Evolutionary conservation across 2,797 vertebrate species (phyloP).

Genomic region (Sitta carolinensis): DNA sequence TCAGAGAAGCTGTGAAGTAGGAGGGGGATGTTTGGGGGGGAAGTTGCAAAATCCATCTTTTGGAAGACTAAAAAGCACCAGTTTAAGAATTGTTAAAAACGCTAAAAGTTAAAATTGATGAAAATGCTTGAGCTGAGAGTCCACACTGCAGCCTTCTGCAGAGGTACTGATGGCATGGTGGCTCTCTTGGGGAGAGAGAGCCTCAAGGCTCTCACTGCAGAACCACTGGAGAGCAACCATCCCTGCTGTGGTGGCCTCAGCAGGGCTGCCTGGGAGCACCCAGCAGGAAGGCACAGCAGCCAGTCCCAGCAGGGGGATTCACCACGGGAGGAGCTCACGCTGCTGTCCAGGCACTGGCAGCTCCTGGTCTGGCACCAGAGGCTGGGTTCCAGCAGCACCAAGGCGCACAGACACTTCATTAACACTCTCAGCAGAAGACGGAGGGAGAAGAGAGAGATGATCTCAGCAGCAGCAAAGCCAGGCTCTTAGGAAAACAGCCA

Average conservation of each 20-base stretch:
- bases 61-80: neutral
- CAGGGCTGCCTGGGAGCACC: rapidly evolving
- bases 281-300: neutral
- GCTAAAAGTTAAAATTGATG: neutral
- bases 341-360: neutral
- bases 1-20: neutral
- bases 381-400: neutral
- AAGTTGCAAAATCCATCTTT: neutral
- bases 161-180: rapidly evolving
- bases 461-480: neutral
- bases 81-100: neutral
- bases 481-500: neutral
- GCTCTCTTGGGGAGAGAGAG: neutral
- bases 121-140: neutral
- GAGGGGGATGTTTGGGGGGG: rapidly evolving
- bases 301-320: neutral
- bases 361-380: neutral
- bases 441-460: neutral
- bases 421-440: neutral
- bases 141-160: neutral
- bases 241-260: neutral
- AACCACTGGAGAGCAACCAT: neutral
- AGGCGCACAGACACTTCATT: too few species aligned
- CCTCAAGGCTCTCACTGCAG: neutral
- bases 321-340: rapidly evolving